These are phyloP conservation scores for Gila robusta DNA, from an alignment of 2,797 vertebrate species.

Conservation along the genomic window DNA sequence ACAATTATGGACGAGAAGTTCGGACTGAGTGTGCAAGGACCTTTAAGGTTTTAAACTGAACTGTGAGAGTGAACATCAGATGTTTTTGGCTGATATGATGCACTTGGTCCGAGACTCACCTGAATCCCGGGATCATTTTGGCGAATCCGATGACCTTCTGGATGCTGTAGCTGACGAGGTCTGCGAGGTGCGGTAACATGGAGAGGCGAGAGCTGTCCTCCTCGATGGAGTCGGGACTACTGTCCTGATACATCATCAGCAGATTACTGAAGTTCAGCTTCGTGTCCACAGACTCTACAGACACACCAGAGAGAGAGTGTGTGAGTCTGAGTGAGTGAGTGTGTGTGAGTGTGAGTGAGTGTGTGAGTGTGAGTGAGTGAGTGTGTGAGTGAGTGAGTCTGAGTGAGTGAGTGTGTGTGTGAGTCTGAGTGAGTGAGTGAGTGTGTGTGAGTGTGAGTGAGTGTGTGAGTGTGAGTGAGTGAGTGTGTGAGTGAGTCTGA, in stretches of 20 bases:
- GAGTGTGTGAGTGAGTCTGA: no score
- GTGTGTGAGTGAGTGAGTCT: no score
- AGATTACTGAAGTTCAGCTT: conserved; percentile 85
- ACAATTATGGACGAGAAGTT: no score
- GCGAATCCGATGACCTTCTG: conserved; percentile 98
- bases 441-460: no score
- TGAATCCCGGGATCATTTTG: conserved; percentile 98
- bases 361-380: no score
- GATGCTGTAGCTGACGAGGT: conserved; percentile 98
- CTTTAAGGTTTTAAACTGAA: no score
- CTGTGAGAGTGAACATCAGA: no score
- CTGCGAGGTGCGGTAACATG: conserved; percentile 95
- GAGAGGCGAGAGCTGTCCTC: conserved; percentile 84
- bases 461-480: no score
- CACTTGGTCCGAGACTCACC: conserved; percentile 70
- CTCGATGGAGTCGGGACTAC: conserved; percentile 82
- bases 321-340: neutral
- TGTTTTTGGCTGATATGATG: no score
- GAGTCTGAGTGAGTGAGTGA: no score
- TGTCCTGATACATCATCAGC: conserved; percentile 83
- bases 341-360: neutral
- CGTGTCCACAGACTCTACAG: conserved; percentile 80
- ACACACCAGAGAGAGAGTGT: neutral
- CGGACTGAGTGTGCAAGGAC: no score
- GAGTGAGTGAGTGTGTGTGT: no score